Percentiles rank a stretch among this genome's conserved stretches.
Evolutionary conservation across 2,797 vertebrate genomes (phyloP).

Genomic region (Brotula barbata): DNA sequence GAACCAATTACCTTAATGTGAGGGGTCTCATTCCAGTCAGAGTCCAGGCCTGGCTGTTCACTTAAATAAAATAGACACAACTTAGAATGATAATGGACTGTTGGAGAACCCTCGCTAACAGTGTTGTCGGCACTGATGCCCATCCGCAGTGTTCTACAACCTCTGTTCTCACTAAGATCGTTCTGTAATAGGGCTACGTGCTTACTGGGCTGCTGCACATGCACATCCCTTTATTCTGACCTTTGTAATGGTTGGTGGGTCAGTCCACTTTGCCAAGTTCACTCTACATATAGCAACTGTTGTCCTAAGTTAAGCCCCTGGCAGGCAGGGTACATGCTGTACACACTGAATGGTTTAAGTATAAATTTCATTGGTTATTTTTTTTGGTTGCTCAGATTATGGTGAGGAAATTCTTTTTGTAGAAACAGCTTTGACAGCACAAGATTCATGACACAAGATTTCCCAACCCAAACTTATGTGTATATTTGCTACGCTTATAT

Average conservation of each 20-base stretch:
- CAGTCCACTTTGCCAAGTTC: not conserved
- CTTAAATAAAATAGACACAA: conserved; percentile 46
- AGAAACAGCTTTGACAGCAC: no score
- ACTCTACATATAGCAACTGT: not conserved
- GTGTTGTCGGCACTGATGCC: conserved; percentile 34
- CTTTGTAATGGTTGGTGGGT: conserved; percentile 3
- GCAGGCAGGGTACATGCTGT: not conserved
- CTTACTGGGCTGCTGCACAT: conserved; percentile 58
- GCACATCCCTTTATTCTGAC: conserved; percentile 24
- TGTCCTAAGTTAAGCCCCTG: not conserved
- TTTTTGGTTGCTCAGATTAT: no score
- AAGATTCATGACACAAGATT: no score
- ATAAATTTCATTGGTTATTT: no score
- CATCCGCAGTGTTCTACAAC: conserved; percentile 43
- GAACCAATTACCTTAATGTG: conserved; percentile 68
- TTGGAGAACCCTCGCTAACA: conserved; percentile 36
- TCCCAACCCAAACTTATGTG: no score
- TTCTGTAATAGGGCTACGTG: conserved; percentile 49
- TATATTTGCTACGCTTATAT: no score
- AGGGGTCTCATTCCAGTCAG: conserved; percentile 31
- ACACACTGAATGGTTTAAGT: no score
- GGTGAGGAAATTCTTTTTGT: no score
- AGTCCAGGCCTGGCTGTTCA: conserved; percentile 32
- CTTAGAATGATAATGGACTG: conserved; percentile 66
- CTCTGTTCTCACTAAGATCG: conserved; percentile 52